These are phyloP conservation scores for Furcula furcula DNA, from an alignment of 2,888 invertebrate species.

Conservation along the genomic window DNA sequence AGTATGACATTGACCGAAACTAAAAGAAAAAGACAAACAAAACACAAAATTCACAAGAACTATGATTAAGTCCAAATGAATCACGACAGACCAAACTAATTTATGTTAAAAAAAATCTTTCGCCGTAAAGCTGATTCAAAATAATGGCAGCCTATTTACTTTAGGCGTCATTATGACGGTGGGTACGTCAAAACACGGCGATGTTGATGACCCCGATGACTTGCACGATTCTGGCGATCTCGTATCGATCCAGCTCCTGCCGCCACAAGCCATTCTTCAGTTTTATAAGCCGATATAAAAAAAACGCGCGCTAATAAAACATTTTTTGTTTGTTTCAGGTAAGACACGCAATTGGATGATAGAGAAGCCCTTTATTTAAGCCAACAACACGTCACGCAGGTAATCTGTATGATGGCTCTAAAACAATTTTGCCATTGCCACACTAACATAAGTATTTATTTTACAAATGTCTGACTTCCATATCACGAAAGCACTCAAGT, in stretches of 20 bases:
- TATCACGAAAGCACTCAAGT: constrained; percentile 27
- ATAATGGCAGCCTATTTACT: constrained; percentile 34
- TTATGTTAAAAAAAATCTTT: constrained; percentile 25
- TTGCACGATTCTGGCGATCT: constrained; percentile 60
- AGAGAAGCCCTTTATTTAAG: constrained; percentile 10
- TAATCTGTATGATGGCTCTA: not conserved
- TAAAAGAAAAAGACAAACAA: no score
- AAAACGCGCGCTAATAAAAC: constrained; percentile 25
- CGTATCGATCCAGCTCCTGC: constrained; percentile 50
- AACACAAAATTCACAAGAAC: not conserved
- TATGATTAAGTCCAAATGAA: constrained; percentile 12
- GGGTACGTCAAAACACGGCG: constrained; percentile 58
- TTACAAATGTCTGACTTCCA: no score
- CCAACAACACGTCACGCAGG: constrained; percentile 5
- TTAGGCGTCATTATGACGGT: constrained; percentile 47
- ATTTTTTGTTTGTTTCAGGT: constrained; percentile 53
- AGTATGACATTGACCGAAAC: no score
- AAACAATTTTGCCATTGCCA: no score
- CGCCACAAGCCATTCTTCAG: constrained; percentile 35
- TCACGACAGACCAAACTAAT: constrained; percentile 25
- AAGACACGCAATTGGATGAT: constrained; percentile 30
- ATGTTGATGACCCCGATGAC: constrained; percentile 72
- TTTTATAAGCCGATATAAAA: constrained; percentile 18
- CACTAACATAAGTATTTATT: not conserved
- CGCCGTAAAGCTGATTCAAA: constrained; percentile 25